These are phyloP conservation scores for Euleptes europaea DNA, from an alignment of 2,113 vertebrate genomes.

Conservation along the genomic window DNA sequence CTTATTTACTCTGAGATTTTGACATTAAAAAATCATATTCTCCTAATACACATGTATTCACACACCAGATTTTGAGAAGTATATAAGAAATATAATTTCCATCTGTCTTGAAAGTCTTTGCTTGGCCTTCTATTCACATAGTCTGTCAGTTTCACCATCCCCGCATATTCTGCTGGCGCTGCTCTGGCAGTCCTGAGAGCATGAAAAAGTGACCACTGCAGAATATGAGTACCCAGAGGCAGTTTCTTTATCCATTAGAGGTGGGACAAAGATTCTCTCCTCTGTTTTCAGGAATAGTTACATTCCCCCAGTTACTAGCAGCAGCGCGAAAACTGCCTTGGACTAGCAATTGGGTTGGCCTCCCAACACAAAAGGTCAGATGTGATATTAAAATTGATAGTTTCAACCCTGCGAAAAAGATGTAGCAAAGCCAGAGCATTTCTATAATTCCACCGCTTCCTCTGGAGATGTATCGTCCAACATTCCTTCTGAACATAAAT, in stretches of 20 bases:
- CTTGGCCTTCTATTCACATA: no score
- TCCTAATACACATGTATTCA: no score
- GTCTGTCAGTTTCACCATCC: no score
- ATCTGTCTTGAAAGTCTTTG: no score
- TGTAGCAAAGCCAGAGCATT: neutral
- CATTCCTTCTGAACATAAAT: no score
- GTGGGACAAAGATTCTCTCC: neutral
- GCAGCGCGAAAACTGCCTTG: neutral
- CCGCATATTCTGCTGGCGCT: no score
- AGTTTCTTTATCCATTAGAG: neutral
- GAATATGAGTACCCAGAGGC: neutral
- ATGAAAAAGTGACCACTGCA: slow-evolving; percentile 11
- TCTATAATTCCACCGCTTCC: neutral
- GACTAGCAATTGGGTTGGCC: neutral
- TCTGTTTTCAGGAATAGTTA: neutral
- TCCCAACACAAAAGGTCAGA: neutral
- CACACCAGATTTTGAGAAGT: no score
- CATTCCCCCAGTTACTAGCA: neutral
- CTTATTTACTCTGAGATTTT: no score
- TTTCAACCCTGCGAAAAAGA: neutral
- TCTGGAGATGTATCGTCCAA: no score
- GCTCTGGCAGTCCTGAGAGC: neutral
- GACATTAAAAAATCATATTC: no score
- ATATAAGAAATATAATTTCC: no score
- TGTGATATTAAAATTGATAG: neutral